A percentile compares a stretch with the other conserved stretches of the same genome.
phyloP scores from a whole-genome alignment of 1,140 invertebrate genomes.

The Probaryconus sp. region DNA sequence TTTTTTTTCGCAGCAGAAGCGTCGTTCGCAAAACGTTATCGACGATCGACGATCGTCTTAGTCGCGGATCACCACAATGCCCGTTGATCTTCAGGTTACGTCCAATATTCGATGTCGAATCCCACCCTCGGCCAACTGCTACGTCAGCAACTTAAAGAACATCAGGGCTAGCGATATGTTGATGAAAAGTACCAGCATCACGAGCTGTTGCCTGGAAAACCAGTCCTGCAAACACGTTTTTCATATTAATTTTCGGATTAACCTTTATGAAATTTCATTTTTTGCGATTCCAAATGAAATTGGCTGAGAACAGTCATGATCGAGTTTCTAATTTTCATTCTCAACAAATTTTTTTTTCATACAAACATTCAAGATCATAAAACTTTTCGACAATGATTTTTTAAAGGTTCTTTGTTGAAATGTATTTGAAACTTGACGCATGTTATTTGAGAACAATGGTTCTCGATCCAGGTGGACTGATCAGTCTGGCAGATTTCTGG shows the following conservation, averaged over 20 bases:
- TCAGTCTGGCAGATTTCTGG: too few relatives aligned
- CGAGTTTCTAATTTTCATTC: too few relatives aligned
- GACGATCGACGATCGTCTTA: constrained; percentile 52
- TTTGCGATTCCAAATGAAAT: too few relatives aligned
- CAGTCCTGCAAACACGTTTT: constrained; percentile 90
- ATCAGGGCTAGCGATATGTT: constrained; percentile 97
- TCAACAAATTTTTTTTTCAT: too few relatives aligned
- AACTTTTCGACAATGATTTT: too few relatives aligned
- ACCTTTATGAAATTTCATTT: too few relatives aligned
- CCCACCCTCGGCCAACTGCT: constrained; percentile 77
- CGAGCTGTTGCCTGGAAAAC: constrained; percentile 97
- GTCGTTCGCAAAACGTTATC: constrained; percentile 65
- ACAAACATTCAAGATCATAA: too few relatives aligned
- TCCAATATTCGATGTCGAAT: constrained; percentile 71
- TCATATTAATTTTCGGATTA: background rate
- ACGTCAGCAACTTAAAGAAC: constrained; percentile 98
- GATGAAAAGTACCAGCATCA: constrained; percentile 96
- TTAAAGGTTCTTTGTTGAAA: too few relatives aligned
- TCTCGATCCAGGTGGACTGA: too few relatives aligned
- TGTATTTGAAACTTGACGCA: too few relatives aligned
- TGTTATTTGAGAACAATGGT: too few relatives aligned
- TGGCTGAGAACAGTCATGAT: too few relatives aligned
- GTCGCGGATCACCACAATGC: constrained; percentile 51
- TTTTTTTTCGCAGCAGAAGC: constrained; percentile 47
- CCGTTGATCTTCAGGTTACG: constrained; percentile 67